These are phyloP conservation scores for Ceratina japonica DNA, from an alignment of 1,140 invertebrate genomes.

Conservation along the genomic window DNA sequence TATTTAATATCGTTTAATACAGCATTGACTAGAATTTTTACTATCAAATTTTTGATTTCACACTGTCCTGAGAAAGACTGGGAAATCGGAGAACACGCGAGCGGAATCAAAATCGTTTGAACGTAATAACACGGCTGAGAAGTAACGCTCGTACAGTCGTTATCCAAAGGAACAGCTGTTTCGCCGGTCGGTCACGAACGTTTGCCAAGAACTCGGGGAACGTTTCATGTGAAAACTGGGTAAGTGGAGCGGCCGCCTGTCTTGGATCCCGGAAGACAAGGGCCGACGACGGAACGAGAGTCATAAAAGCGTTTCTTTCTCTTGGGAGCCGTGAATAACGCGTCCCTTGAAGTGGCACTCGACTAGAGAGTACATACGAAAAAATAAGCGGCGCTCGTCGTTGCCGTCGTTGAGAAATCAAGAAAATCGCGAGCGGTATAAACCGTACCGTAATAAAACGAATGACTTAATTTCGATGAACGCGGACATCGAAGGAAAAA, in stretches of 20 bases:
- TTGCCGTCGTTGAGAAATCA: slow-evolving; percentile 5
- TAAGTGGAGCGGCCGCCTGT: slow-evolving; percentile 46
- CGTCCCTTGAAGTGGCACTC: slow-evolving; percentile 33
- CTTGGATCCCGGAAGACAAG: slow-evolving; percentile 32
- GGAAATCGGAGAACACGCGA: background rate
- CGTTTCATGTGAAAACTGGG: slow-evolving; percentile 45
- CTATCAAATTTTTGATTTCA: background rate
- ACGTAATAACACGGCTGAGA: slow-evolving; percentile 11
- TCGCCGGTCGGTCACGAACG: slow-evolving; percentile 36
- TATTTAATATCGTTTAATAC: too few relatives aligned
- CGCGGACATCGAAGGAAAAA: slow-evolving; percentile 13
- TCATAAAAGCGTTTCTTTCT: slow-evolving; percentile 50
- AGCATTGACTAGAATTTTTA: too few relatives aligned
- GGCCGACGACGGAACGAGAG: slow-evolving; percentile 40
- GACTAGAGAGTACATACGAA: background rate
- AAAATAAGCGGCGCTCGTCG: background rate
- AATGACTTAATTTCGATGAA: slow-evolving; percentile 23
- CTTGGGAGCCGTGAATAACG: slow-evolving; percentile 19
- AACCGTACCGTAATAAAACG: background rate
- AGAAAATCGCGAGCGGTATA: background rate
- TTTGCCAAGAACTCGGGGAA: slow-evolving; percentile 51
- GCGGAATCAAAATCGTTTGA: slow-evolving; percentile 8
- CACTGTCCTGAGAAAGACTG: background rate
- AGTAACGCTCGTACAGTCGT: slow-evolving; percentile 7
- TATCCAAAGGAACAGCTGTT: slow-evolving; percentile 46